These are phyloP conservation scores for Nerophis lumbriciformis DNA, from an alignment of 2,113 vertebrate species.

Conservation along the genomic window DNA sequence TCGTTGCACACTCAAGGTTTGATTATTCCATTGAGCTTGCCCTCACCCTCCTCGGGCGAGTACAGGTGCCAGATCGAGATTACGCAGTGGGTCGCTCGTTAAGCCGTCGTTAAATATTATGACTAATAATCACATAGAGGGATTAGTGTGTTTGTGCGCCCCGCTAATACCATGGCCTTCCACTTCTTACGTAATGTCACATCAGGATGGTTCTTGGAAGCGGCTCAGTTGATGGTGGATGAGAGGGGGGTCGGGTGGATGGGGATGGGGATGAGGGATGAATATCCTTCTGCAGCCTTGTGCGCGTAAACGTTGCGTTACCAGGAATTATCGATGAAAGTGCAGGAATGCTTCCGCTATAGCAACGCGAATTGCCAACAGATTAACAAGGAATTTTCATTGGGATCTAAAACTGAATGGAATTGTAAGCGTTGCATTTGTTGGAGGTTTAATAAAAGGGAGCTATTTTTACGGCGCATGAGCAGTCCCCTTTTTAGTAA, in stretches of 20 bases:
- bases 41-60: constrained; percentile 35
- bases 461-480: no score
- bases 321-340: constrained; percentile 44
- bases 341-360: constrained; percentile 35
- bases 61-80: constrained; percentile 49
- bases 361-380: constrained; percentile 26
- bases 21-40: constrained; percentile 39
- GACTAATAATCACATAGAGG: constrained; percentile 66
- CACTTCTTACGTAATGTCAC: constrained; percentile 59
- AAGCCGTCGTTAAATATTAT: constrained; percentile 64
- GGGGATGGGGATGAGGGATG: constrained; percentile 15
- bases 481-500: no score
- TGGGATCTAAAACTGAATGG: constrained; percentile 24
- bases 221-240: constrained; percentile 43
- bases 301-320: constrained; percentile 27
- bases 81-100: constrained; percentile 47
- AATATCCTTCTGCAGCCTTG: constrained; percentile 28
- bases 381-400: constrained; percentile 22
- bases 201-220: constrained; percentile 62
- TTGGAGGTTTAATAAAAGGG: no score
- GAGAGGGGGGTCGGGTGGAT: not conserved
- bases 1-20: constrained; percentile 20
- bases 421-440: constrained; percentile 31
- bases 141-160: constrained; percentile 57
- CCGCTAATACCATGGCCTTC: constrained; percentile 48